Evolutionary conservation across 2,888 invertebrate genomes (phyloP), one percentile per base, ranked within the genome.

Genomic region (Volucella inanis): DNA sequence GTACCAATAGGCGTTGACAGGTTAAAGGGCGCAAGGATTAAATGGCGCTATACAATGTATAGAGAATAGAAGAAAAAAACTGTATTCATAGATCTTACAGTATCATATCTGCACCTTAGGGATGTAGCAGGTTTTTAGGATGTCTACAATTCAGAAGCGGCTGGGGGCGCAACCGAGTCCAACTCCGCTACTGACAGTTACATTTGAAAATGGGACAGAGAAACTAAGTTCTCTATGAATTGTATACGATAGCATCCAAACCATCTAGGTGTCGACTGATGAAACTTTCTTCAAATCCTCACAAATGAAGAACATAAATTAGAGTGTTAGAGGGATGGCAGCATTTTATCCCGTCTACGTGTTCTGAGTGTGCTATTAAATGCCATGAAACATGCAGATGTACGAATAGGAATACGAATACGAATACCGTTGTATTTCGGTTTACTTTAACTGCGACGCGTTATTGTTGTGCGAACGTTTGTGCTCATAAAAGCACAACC

Each of bases 261-360:
- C 43, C 55, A 39, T 22, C 45, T 45, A 38, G 54, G 75, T 79
- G 84, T 61, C 79, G 79, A 83, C 78, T 74, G 74, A 59, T 31
- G 79, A 75, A 84, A 84, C 70, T 79, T 84, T 79, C 75, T 79
- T 84, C 75, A 84, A 84, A 79, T 79, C 84, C 79, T 79, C 84
- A 79, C 84, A 84, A 84, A 84, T 84, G 84, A 84, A 79, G 79
- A 70, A 84, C 84, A 84, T 84, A 84, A 84, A 84, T 84, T 84
- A 84, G 84, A 55, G 79, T 70, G 79, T 84, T 84, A 65, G 79
- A 74, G 70, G 70, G 52, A 78, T 79, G 83, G 74, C 84, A 84
- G 84, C 79, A 79, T 79, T 75, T 84, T 84, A 84, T 84, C 79
- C 84, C 47, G 75, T 71, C 68, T 84, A 84, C 84, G 84, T 84